Conservation (phyloP, 2,113 vertebrate species). For the Bos javanicus region DNA sequence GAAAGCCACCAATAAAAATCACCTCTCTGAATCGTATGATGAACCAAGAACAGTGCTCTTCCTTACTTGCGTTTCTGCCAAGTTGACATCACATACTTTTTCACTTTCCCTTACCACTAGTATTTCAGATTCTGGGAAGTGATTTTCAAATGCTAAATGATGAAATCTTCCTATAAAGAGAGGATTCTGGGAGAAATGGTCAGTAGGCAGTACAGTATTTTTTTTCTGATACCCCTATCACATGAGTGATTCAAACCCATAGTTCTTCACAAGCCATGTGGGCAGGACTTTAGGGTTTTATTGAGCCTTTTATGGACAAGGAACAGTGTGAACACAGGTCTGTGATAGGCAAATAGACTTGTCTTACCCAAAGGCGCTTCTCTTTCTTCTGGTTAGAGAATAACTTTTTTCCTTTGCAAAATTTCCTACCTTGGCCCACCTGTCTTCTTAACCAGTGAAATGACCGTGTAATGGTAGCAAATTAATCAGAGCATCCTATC, state of each 20-base stretch:
- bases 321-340: background rate
- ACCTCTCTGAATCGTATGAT: background rate
- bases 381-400: background rate
- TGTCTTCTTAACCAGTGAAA: background rate
- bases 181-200: background rate
- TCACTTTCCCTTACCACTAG: background rate
- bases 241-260: background rate
- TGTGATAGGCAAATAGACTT: too few relatives aligned
- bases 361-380: background rate
- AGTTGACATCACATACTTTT: rapidly evolving
- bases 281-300: background rate
- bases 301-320: background rate
- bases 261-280: background rate
- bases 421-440: background rate
- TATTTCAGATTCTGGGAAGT: background rate
- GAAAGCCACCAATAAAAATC: background rate
- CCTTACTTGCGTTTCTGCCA: background rate
- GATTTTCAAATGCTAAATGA: background rate
- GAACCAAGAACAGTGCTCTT: background rate
- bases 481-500: background rate
- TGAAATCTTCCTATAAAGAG: background rate
- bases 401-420: background rate
- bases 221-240: background rate
- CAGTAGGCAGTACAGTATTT: background rate
- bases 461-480: background rate